Evolutionary conservation across 2,113 vertebrate genomes (phyloP).

Genomic region (Rhadina sibilatrix): DNA sequence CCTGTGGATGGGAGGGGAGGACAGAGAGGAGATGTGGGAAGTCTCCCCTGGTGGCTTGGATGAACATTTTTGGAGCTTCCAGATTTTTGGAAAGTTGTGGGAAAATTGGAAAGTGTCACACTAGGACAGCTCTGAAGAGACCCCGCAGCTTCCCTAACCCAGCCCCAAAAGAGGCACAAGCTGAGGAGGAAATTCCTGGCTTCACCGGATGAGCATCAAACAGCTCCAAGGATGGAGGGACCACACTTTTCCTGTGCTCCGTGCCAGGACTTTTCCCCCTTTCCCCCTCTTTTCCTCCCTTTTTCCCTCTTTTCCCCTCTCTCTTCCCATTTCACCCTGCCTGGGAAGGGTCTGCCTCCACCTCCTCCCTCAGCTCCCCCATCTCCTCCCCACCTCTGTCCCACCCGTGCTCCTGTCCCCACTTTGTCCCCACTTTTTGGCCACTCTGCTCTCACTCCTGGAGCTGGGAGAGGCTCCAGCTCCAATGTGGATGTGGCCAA

Average conservation of each 20-base stretch:
- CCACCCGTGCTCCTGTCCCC: background rate
- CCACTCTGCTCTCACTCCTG: background rate
- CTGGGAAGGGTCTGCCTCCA: background rate
- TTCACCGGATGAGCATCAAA: background rate
- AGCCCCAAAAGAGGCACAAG: background rate
- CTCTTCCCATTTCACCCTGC: background rate
- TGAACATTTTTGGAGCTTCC: background rate
- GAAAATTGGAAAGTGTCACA: background rate
- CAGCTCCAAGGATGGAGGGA: rapidly evolving
- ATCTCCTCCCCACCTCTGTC: background rate
- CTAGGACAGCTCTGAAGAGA: background rate
- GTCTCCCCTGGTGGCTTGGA: rapidly evolving
- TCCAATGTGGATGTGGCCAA: background rate
- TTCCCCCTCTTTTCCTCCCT: background rate
- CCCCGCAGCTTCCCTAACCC: background rate
- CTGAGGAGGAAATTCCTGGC: background rate
- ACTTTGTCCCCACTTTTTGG: background rate
- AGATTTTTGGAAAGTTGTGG: background rate
- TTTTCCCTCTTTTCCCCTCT: background rate
- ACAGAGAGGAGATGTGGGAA: background rate
- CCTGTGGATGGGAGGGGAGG: background rate
- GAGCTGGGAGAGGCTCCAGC: background rate
- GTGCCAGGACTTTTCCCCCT: background rate
- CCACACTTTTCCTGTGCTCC: background rate
- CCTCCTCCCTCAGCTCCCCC: background rate